Base-by-base conservation (phyloP, 2,888 invertebrate genomes). In the Chymomyza caudatula region DNA sequence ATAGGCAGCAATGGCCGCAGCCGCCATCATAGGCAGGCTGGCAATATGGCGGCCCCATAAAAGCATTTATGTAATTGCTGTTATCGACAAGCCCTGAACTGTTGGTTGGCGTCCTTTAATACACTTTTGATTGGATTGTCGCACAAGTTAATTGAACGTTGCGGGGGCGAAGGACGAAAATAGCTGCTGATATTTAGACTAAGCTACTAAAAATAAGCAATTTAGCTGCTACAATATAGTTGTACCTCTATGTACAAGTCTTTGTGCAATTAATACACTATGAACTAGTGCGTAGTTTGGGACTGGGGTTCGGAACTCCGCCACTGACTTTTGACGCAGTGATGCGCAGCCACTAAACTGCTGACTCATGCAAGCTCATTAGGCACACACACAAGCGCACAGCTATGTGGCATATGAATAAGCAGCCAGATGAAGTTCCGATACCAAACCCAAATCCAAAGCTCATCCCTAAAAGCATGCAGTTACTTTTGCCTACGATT, bases 111-210 rank as follows among this genome's bases (percentile, higher is more conserved):
- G 60, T 15, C 68, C 81, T 77, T 85, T 82, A 85, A 82, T 85
- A 82, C 85, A 84, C 78, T 85, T 85, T 85, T 84, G 84, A 85
- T 85, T 85, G 85, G 85, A 86, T 86, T 81, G 82, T 84, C 84
- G 84, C 81, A 73, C 84, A 80, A 83, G 86, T 83, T 83, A 83
- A 83, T 82, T 83, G 82, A 84, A 85, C 86, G 74, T 60, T 62
- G 73, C 72, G 65, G 57, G 67, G 57, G 57, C 56, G 44, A 59
- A 65, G 57, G 58, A 44, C 49, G 60, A 64, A 47, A 64, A 62
- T 49, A 42, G 63, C 47, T 56, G 42, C 17, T 54, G 1, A 23
- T 29, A 53, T 53, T 53, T 4, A 17, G 44, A 57, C 68, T 70
- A 76, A 71, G 82, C 85, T 75, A 84, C 72, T 73, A 65, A 55